Percentiles rank a stretch among this genome's conserved stretches.
phyloP scores from a whole-genome alignment of 2,797 vertebrate species.

The Coccyzus lansbergi region DNA sequence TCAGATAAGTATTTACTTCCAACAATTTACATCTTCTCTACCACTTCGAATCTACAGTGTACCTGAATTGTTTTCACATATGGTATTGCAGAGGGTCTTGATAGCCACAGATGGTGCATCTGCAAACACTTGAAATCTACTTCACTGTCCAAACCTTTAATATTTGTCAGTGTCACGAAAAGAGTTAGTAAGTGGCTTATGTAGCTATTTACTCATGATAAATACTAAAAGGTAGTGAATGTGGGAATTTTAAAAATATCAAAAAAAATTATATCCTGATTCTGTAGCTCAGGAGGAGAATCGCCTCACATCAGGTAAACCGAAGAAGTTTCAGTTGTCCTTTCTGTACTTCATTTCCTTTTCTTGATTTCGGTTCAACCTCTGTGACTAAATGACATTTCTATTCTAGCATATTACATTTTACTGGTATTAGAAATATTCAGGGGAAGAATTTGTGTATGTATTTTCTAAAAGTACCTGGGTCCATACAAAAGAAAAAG shows the following conservation, averaged over 20 bases:
- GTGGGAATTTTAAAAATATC: neutral
- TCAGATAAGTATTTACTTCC: slow-evolving; percentile 10
- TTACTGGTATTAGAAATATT: neutral
- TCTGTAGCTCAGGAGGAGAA: neutral
- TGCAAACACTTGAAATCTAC: neutral
- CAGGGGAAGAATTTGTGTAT: neutral
- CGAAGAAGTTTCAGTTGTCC: neutral
- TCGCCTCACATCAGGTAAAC: neutral
- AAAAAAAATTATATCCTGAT: neutral
- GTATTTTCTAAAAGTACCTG: neutral
- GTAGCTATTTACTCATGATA: neutral
- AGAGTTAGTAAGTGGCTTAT: neutral
- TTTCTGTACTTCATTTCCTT: neutral
- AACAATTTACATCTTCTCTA: neutral
- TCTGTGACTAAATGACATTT: neutral
- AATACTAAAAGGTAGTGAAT: neutral
- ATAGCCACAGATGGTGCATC: slow-evolving; percentile 12
- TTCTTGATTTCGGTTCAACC: neutral
- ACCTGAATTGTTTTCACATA: neutral
- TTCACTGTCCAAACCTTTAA: neutral
- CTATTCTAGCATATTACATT: neutral
- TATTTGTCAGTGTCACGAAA: neutral
- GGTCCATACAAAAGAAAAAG: neutral
- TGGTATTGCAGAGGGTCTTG: neutral
- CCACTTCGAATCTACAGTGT: neutral